Percentiles rank a stretch among this genome's conserved stretches.
These are phyloP conservation scores for Acleris holmiana DNA, from an alignment of 2,888 invertebrate genomes.

Conservation along the genomic window DNA sequence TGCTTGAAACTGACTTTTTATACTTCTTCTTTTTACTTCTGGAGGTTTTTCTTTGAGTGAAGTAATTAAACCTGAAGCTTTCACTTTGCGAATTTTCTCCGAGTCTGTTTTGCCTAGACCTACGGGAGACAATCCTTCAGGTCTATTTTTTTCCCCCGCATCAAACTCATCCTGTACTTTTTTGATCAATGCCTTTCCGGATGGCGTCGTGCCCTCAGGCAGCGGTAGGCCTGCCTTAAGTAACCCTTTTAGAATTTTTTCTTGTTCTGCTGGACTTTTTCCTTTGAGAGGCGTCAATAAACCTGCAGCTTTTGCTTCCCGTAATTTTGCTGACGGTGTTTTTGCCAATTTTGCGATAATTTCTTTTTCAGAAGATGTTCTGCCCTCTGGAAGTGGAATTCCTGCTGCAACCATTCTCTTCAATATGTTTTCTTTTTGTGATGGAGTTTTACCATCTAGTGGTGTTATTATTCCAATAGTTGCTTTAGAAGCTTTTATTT, in stretches of 20 bases:
- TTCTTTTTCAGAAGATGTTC: constrained; percentile 40
- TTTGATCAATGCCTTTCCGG: neutral
- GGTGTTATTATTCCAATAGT: neutral
- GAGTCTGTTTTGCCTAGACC: no score
- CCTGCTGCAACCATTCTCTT: neutral
- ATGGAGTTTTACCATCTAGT: neutral
- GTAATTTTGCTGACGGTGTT: constrained; percentile 33
- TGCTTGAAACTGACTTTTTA: constrained; percentile 31
- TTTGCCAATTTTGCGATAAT: neutral
- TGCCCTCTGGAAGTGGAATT: constrained; percentile 2
- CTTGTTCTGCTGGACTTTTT: constrained; percentile 51
- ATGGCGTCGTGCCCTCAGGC: neutral
- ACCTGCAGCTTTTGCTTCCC: constrained; percentile 54
- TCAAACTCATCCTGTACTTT: neutral
- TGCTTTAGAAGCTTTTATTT: neutral
- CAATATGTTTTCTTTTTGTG: neutral
- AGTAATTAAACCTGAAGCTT: neutral
- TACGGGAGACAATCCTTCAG: neutral
- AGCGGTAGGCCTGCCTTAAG: neutral
- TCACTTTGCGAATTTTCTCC: no score
- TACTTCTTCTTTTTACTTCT: neutral
- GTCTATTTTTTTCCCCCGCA: neutral
- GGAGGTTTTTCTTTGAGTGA: neutral
- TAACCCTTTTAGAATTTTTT: constrained; percentile 51
- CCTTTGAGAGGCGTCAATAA: constrained; percentile 54